Evolutionary conservation across 2,888 invertebrate species (phyloP).

Genomic region (Chaitophorus viminalis): DNA sequence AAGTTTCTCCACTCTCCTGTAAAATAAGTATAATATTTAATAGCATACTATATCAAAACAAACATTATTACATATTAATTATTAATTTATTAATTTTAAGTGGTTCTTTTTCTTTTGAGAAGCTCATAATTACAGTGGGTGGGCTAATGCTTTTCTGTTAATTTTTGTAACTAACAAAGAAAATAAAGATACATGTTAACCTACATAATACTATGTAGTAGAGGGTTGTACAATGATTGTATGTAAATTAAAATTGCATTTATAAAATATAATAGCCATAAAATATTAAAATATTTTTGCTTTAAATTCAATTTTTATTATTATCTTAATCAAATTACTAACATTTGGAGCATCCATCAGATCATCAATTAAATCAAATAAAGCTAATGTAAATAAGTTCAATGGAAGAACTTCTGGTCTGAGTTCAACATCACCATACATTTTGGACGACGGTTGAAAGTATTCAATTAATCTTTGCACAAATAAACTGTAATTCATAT

Average conservation of each 20-base stretch:
- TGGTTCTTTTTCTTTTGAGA: no score
- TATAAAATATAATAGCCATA: no score
- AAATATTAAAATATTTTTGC: no score
- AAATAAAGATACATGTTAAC: no score
- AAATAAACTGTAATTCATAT: constrained; percentile 75
- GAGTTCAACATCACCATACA: constrained; percentile 86
- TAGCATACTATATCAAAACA: neutral
- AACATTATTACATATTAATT: neutral
- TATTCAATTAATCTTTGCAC: constrained; percentile 83
- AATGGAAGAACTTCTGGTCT: constrained; percentile 67
- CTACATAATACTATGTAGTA: no score
- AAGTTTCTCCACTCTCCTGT: constrained; percentile 72
- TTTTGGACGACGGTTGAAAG: constrained; percentile 86
- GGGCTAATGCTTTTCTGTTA: no score
- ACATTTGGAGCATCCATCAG: constrained; percentile 76
- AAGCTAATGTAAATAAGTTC: constrained; percentile 68
- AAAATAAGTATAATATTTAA: constrained; percentile 13
- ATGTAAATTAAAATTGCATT: no score
- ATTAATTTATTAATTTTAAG: neutral
- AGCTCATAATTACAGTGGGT: no score
- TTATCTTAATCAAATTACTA: constrained; percentile 64
- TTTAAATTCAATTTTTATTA: no score
- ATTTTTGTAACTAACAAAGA: no score
- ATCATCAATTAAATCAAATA: constrained; percentile 78
- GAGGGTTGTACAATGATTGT: no score